Conservation (phyloP, 2,888 invertebrate species). For the Cosmia trapezina region DNA sequence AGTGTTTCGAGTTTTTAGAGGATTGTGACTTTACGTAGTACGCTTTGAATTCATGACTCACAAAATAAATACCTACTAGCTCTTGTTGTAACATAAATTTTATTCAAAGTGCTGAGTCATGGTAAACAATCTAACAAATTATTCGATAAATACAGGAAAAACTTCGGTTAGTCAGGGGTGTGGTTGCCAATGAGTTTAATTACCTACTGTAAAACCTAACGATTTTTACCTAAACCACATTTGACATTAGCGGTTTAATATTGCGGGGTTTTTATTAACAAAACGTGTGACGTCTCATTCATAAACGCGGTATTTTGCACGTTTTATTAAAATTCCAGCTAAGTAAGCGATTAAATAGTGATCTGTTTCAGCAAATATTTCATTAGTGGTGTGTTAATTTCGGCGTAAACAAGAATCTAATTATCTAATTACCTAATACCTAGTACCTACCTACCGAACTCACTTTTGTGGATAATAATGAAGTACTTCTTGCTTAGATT, state of each 20-base stretch:
- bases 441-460: background rate
- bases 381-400: background rate
- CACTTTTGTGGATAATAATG: constrained; percentile 3
- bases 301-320: background rate
- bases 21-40: constrained; percentile 25
- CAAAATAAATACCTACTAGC: constrained; percentile 22
- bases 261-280: constrained; percentile 15
- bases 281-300: constrained; percentile 6
- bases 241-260: constrained; percentile 15
- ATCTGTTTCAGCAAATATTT: constrained; percentile 1
- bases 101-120: constrained; percentile 50
- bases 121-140: constrained; percentile 33
- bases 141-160: constrained; percentile 18
- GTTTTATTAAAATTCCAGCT: background rate
- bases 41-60: constrained; percentile 45
- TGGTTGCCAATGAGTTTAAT: constrained; percentile 29
- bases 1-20: constrained; percentile 31
- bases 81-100: constrained; percentile 23
- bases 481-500: too few species aligned
- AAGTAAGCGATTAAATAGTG: background rate
- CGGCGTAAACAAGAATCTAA: background rate
- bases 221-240: constrained; percentile 27
- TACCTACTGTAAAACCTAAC: constrained; percentile 14
- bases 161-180: constrained; percentile 34
- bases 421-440: background rate